Conservation (phyloP, 1,140 invertebrate genomes). For the Bombus pascuorum region DNA sequence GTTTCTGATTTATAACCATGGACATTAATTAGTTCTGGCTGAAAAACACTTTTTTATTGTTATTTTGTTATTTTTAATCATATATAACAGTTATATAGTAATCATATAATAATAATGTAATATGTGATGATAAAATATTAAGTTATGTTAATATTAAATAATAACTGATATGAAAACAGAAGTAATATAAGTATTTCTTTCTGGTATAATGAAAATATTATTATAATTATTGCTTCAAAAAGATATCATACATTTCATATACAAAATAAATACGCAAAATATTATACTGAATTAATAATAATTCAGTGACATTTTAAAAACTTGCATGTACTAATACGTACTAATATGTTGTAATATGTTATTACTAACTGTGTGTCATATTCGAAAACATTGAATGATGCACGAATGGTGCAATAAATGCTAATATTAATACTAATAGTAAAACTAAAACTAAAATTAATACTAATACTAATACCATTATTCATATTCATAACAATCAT, state of each 20-base stretch:
- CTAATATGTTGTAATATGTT: too few species aligned
- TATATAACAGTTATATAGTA: background rate
- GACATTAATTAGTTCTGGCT: slow-evolving; percentile 82
- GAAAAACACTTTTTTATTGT: slow-evolving; percentile 60
- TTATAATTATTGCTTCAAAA: slow-evolving; percentile 1
- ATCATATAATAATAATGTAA: background rate
- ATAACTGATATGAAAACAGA: background rate
- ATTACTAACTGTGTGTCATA: too few species aligned
- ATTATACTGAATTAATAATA: background rate
- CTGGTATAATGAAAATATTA: background rate
- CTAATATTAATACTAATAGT: too few species aligned
- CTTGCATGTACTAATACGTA: background rate
- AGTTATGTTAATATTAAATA: background rate
- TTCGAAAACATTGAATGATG: too few species aligned
- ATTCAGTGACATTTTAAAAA: background rate
- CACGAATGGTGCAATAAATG: too few species aligned
- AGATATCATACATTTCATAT: background rate
- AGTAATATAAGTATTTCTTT: background rate
- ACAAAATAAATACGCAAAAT: background rate
- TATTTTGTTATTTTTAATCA: background rate
- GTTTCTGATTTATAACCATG: slow-evolving; percentile 86
- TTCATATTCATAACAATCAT: too few species aligned
- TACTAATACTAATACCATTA: background rate
- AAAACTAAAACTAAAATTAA: too few species aligned
- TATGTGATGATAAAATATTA: background rate